Percentiles rank a stretch among this genome's conserved stretches.
These are phyloP conservation scores for Agrenia bidenticulata DNA, from an alignment of 2,888 invertebrate species.

Conservation along the genomic window DNA sequence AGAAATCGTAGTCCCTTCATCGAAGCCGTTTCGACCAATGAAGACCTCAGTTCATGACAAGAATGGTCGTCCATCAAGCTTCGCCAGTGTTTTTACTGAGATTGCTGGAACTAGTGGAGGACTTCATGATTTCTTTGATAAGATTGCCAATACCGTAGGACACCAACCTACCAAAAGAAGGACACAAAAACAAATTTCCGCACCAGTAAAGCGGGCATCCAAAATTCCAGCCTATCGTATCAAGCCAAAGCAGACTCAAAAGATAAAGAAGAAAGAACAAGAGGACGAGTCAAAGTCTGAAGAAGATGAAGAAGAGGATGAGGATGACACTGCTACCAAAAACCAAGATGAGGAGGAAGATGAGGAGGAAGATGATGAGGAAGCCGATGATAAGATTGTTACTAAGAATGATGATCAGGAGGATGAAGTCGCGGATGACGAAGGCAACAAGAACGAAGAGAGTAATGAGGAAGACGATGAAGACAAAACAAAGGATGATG, in stretches of 20 bases:
- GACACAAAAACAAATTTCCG: not conserved
- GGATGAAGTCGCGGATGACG: conserved; percentile 10
- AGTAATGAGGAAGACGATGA: conserved; percentile 17
- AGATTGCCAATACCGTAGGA: conserved; percentile 30
- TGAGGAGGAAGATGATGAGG: not conserved
- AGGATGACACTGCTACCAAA: not conserved
- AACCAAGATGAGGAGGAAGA: conserved; percentile 11
- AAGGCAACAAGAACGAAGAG: conserved; percentile 5
- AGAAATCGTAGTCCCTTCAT: conserved; percentile 19
- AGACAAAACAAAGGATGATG: conserved; percentile 8
- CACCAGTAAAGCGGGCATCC: not conserved
- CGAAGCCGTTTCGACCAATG: conserved; percentile 30
- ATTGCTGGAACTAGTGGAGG: conserved; percentile 37
- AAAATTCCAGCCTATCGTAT: not conserved
- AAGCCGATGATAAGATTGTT: not conserved
- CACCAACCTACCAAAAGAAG: conserved; percentile 17
- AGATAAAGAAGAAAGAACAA: conserved; percentile 15
- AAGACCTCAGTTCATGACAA: conserved; percentile 25
- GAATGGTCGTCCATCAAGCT: conserved; percentile 34
- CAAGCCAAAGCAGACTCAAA: not conserved
- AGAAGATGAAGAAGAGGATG: conserved; percentile 16
- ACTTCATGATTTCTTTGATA: conserved; percentile 35
- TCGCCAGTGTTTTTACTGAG: conserved; percentile 38
- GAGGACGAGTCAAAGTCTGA: conserved; percentile 17
- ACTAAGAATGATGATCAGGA: conserved; percentile 17